Percentiles rank a stretch among this genome's conserved stretches.
phyloP scores from a whole-genome alignment of 2,888 invertebrate genomes.

The Eumacrocentrus americanus region DNA sequence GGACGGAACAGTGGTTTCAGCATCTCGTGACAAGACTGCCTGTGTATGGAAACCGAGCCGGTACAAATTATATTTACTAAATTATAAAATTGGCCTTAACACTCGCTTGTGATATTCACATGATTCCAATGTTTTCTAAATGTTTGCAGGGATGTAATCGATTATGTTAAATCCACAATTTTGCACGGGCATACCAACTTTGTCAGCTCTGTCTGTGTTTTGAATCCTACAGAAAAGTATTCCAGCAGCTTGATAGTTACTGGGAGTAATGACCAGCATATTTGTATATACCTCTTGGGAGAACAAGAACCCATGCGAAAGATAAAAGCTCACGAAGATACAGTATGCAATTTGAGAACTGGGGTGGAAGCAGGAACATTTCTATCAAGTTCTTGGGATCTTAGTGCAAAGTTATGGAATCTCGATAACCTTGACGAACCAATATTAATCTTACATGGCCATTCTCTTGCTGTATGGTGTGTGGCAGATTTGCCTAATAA shows the following conservation, averaged over 20 bases:
- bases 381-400: constrained; percentile 93
- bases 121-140: constrained; percentile 15
- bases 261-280: constrained; percentile 86
- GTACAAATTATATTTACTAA: constrained; percentile 58
- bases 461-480: constrained; percentile 88
- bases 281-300: constrained; percentile 78
- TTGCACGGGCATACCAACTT: constrained; percentile 85
- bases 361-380: constrained; percentile 64
- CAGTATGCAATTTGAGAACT: constrained; percentile 67
- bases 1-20: constrained; percentile 80
- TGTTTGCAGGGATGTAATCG: constrained; percentile 66
- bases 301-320: constrained; percentile 72
- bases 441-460: constrained; percentile 70
- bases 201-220: constrained; percentile 79
- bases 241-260: constrained; percentile 84
- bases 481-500: constrained; percentile 66
- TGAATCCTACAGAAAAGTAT: constrained; percentile 72
- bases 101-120: background rate
- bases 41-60: constrained; percentile 84
- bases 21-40: constrained; percentile 86
- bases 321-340: constrained; percentile 79
- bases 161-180: constrained; percentile 71
- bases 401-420: constrained; percentile 84
- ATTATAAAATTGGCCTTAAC: no score
- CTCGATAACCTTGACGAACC: constrained; percentile 62